Evolutionary conservation across 2,888 invertebrate species (phyloP), one percentile per base, ranked within the genome.

Genomic region (Pheosia tremula): DNA sequence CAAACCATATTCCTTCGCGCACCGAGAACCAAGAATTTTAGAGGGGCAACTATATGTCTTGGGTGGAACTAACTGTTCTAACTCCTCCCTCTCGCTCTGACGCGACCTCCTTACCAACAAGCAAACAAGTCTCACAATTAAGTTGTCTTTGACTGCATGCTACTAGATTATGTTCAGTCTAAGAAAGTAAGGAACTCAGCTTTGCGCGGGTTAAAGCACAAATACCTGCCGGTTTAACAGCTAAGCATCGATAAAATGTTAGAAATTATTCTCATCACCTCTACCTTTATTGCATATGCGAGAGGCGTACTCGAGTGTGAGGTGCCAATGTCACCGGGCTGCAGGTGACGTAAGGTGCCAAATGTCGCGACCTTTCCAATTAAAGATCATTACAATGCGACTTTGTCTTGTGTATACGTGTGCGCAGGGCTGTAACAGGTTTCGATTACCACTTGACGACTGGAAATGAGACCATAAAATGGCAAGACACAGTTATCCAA

Each of bases 301-400:
- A 24, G 24, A 1, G 24, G 24, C 24, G 24, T 24, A 24, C 24
- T 24, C 24, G 5, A 9, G 50, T 24, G 24, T 24, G 13, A 24
- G 24, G 7, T 4, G 50, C 50, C 50, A 50, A 49, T 49, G 49
- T 49, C 49, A 49, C n/a, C 47, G 47, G n/a, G 5, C 11, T 10
- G 52, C 3, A 3, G 37, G 50, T 58, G 50, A 50, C 49, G 38
- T 57, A 5, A 45, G n/a, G 9, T 24, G 36, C 13, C 39, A 58
- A 58, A 58, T 58, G 58, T 58, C 58, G 50, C 58, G 58, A 58
- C 58, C 58, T 58, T 58, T 41, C 47, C 41, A 58, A 50, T 58
- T 13, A 49, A 49, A 6, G 53, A 8, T 53, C 53, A 37, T 53
- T 53, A 37, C 53, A 37, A 53, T 37, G 53, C 53, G 37, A 53